Evolutionary conservation across 2,888 invertebrate species (phyloP), one percentile per base, ranked within the genome.

Genomic region (Bedellia somnulentella): DNA sequence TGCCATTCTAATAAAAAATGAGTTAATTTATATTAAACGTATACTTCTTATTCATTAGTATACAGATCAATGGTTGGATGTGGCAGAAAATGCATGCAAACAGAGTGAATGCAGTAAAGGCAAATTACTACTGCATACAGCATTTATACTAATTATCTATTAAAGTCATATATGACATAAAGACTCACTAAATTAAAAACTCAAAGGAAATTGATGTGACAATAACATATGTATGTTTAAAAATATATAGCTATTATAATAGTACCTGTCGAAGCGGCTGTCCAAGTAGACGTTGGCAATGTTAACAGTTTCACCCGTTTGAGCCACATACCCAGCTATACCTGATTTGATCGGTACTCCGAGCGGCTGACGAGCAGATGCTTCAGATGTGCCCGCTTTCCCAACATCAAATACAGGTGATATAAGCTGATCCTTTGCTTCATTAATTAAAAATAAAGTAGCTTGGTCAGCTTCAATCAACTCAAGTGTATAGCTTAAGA

Each of bases 241-340:
- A 12, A 16, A 9, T 15, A n/a, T 3, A 14, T 8, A 15, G 9
- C 10, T n/a, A 15, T 17, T 15, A 15, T 9, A 13, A 12, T 35
- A 31, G 30, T 41, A 66, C 68, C 66, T 79, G 54, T 90, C 89
- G 55, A 90, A 90, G 35, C 89, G 68, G 1, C 79, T 61, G 59
- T 91, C 92, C 1, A 82, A 77, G 52, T 92, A 92, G 0, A 89
- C 91, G 56, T 92, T 86, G n/a, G 78, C 66, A 34, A 92, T 91
- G 53, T 91, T 92, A 44, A 91, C 77, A 2, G 87, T 80, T 47
- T 88, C 82, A 1, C 91, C 91, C 1, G 87, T 87, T 38, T 82
- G 59, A 0, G 91, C 92, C 3, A 92, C 92, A 47, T 86, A 82
- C 0, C 90, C 90, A 2, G 90, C 91, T 30, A 92, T 89, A 0